Conservation (phyloP, 2,797 vertebrate genomes). For the Menidia menidia region DNA sequence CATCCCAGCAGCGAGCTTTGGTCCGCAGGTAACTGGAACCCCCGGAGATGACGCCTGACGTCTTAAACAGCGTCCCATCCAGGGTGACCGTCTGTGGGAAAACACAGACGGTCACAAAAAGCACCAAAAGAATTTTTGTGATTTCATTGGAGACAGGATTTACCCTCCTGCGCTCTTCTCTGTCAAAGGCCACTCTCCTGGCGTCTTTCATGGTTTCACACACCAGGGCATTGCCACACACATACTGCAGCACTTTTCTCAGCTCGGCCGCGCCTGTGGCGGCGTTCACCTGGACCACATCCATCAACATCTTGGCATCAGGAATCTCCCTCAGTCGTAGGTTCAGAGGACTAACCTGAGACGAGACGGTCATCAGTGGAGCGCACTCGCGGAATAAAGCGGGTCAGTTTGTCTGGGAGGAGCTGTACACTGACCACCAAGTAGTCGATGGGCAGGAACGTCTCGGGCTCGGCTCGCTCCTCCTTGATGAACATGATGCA, state of each 20-base stretch:
- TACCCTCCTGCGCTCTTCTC: slow-evolving; percentile 87
- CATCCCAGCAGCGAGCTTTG: slow-evolving; percentile 93
- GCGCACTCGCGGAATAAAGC: slow-evolving; percentile 5
- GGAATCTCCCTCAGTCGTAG: slow-evolving; percentile 90
- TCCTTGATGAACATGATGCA: slow-evolving; percentile 92
- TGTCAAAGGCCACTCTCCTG: slow-evolving; percentile 86
- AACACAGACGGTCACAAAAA: not conserved
- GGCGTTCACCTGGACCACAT: slow-evolving; percentile 87
- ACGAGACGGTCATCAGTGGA: not conserved
- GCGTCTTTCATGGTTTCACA: slow-evolving; percentile 93
- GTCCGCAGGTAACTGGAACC: slow-evolving; percentile 89
- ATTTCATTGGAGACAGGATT: slow-evolving; percentile 29
- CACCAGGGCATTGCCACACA: slow-evolving; percentile 91
- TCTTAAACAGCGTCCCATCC: slow-evolving; percentile 94
- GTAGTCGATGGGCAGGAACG: slow-evolving; percentile 93
- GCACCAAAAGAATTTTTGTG: not conserved
- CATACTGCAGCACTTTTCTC: slow-evolving; percentile 91
- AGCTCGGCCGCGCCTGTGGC: slow-evolving; percentile 68
- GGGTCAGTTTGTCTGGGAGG: not conserved
- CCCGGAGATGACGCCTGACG: slow-evolving; percentile 95
- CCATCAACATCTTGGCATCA: slow-evolving; percentile 90
- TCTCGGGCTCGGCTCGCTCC: slow-evolving; percentile 91
- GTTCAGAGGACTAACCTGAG: slow-evolving; percentile 89
- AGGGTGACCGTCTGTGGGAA: slow-evolving; percentile 88
- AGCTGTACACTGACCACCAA: slow-evolving; percentile 84